A percentile compares a stretch with the other conserved stretches of the same genome.
phyloP scores from a whole-genome alignment of 2,113 vertebrate genomes.

The Nyctibius bracteatus region DNA sequence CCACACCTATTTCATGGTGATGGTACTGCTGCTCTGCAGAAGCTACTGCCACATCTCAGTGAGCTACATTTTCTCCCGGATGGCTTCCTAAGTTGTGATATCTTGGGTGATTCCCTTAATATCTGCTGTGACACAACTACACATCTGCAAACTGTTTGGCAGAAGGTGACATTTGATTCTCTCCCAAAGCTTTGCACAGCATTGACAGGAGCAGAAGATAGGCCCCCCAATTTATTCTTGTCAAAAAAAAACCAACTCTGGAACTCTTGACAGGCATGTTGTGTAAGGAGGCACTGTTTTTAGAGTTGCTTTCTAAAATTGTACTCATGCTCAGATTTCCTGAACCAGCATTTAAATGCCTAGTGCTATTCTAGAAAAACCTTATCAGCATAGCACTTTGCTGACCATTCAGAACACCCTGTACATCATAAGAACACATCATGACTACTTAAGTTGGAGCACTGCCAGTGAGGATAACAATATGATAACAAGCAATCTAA shows the following conservation, averaged over 20 bases:
- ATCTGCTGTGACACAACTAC: background rate
- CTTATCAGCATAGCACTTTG: background rate
- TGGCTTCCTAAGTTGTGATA: background rate
- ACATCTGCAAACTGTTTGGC: background rate
- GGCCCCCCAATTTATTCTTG: background rate
- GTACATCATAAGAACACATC: background rate
- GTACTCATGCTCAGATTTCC: background rate
- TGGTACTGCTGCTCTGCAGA: background rate
- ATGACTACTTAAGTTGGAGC: background rate
- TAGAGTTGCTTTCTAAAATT: slow-evolving; percentile 3
- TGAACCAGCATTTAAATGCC: slow-evolving; percentile 10
- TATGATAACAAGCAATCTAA: background rate
- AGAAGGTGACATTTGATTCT: slow-evolving; percentile 18
- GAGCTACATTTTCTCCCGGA: background rate
- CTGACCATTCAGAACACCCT: background rate
- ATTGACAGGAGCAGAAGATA: background rate
- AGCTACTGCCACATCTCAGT: background rate
- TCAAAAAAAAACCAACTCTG: background rate
- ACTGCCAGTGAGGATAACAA: background rate
- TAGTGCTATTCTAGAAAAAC: background rate
- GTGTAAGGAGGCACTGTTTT: background rate
- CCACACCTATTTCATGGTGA: background rate
- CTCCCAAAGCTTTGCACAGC: background rate
- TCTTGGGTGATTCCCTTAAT: slow-evolving; percentile 16
- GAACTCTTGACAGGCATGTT: background rate